Base-by-base conservation (phyloP, 2,888 invertebrate species). In the Tricholauxania praeusta region DNA sequence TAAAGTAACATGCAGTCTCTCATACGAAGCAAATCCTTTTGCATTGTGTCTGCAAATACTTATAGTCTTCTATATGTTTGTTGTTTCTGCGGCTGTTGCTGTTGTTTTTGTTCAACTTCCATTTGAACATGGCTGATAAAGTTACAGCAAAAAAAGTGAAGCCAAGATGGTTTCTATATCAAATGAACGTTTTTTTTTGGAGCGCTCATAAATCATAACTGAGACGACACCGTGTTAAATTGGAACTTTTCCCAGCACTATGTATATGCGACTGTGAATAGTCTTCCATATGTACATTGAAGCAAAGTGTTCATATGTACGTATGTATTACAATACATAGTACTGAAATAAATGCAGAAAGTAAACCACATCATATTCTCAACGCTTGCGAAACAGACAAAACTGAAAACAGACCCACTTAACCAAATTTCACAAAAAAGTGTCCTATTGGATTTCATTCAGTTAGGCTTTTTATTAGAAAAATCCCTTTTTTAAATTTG, bases 171-270 rank as follows among this genome's bases (percentile, higher is more conserved):
- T 73, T 55, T 52, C 74, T 62, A 75, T 74, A 75, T 62, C 74
- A 78, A 70, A 72, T 72, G 77, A 79, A 74, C 74, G 76, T 76
- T 80, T 80, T 78, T 78, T 78, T 82, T 80, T 77, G 77, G 78
- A 65, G 71, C 75, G 77, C 68, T 73, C 83, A 80, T 82, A 82
- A 82, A 82, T 82, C 82, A 82, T 82, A 68, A 76, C 82, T 79
- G 82, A 82, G 82, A 82, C 80, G 82, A 83, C 82, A 82, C 82
- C 82, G 80, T 81, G 82, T 81, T 82, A 82, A 82, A 82, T 83
- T 82, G 82, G 82, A 82, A 82, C 83, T 82, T 81, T 83, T 83
- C 82, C 82, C 82, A 82, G 62, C 39, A 47, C 39, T 39, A 39
- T 17, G 55, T 32, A 52, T 59, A 19, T 60, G 28, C 3, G 28